Conservation (phyloP, 2,113 vertebrate species). For the Benthochromis sp. region DNA sequence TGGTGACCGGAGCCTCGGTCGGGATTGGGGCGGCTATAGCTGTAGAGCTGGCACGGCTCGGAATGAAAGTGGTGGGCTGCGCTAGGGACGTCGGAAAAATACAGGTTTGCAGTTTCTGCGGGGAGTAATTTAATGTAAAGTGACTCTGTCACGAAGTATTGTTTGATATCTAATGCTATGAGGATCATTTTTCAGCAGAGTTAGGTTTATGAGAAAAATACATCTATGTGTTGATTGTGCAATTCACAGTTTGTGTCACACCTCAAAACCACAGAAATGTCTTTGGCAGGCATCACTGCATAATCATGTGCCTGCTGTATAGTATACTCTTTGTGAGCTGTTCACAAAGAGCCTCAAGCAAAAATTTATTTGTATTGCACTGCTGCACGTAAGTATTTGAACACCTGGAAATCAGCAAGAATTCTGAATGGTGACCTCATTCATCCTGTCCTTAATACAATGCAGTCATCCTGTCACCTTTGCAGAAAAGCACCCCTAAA, state of each 20-base stretch:
- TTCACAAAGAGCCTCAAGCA: background rate
- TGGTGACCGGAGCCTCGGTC: conserved; percentile 82
- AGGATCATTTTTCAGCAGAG: background rate
- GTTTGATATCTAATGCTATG: background rate
- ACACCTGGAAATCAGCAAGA: background rate
- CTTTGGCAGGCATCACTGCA: background rate
- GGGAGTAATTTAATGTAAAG: background rate
- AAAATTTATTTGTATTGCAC: background rate
- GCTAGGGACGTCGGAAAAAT: conserved; percentile 79
- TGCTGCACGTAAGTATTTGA: background rate
- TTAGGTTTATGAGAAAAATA: background rate
- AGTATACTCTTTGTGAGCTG: background rate
- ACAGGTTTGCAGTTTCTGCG: conserved; percentile 60
- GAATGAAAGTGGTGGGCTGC: conserved; percentile 83
- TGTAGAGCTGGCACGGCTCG: conserved; percentile 74
- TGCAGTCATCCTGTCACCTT: background rate
- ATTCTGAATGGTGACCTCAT: background rate
- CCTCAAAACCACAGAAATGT: background rate
- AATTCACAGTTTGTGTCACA: background rate
- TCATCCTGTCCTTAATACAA: background rate
- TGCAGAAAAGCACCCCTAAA: background rate
- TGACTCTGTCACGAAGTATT: background rate
- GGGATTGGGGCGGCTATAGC: conserved; percentile 80
- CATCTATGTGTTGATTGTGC: background rate
- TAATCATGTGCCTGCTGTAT: background rate